Evolutionary conservation across 2,797 vertebrate genomes (phyloP).

Genomic region (Gymnocypris eckloni): DNA sequence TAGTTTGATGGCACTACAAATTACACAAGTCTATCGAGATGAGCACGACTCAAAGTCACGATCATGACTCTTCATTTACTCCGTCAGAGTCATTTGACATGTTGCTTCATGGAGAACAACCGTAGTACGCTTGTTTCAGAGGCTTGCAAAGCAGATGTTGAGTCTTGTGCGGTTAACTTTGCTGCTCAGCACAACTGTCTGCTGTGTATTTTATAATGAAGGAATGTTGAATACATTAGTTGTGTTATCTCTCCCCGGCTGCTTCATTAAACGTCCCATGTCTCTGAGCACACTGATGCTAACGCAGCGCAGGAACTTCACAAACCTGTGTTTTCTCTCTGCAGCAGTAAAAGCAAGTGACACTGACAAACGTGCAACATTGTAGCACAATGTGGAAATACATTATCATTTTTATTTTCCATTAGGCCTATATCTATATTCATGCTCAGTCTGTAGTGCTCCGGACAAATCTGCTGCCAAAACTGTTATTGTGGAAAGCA

Average conservation of each 20-base stretch:
- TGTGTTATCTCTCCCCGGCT: background rate
- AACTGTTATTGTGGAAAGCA: too few relatives aligned
- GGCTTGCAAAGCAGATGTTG: background rate
- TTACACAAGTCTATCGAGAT: too few relatives aligned
- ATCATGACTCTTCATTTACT: too few relatives aligned
- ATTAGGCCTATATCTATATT: too few relatives aligned
- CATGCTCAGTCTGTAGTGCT: too few relatives aligned
- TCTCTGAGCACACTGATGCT: background rate
- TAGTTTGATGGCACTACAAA: too few relatives aligned
- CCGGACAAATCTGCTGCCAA: too few relatives aligned
- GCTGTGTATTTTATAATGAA: background rate
- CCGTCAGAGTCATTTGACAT: background rate
- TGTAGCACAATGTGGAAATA: too few relatives aligned
- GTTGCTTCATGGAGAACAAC: background rate
- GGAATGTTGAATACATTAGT: background rate
- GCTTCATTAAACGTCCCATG: background rate
- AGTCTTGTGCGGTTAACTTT: background rate
- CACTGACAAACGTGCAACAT: too few relatives aligned
- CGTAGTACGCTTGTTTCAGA: background rate
- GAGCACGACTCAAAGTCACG: too few relatives aligned
- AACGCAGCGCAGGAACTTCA: background rate
- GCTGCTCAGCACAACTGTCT: background rate
- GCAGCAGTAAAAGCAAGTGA: too few relatives aligned
- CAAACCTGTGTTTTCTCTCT: background rate
- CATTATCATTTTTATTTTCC: too few relatives aligned